Base-by-base conservation (phyloP, 2,797 vertebrate genomes). In the Threskiornis aethiopicus region DNA sequence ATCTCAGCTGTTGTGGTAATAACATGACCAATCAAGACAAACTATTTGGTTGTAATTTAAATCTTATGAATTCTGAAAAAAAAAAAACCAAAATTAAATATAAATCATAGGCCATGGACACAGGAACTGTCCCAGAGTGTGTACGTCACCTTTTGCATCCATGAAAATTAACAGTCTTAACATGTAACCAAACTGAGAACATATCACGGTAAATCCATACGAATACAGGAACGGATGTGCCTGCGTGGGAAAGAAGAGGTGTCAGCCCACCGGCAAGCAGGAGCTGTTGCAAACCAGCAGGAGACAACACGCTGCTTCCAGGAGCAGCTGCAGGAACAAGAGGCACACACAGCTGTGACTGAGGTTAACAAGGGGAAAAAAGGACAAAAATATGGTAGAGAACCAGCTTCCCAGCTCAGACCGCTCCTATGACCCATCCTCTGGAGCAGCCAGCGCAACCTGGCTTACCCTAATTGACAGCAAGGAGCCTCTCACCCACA, bases 351-450 rank as follows among this genome's bases (percentile, higher is more conserved):
- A 88, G 85, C 62, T 87, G 55, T 1, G 3, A 12, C 35, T 18
- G 59, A 67, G 20, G 57, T 29, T 55, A 62, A 67, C 25, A 46
- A 39, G 24, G 10, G 0, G 3, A 1, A 9, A 33, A n/a, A 59
- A 65, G 33, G 44, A 65, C 18, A 57, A 86, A 93, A 80, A 39
- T 37, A 29, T 3, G 37, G 39, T 29, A 44, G 47, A 75, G 39
- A 54, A 54, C 3, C 18, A 78, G 31, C 73, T 90, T 66, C 17
- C 61, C 24, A 65, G 10, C 21, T 79, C 65, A 62, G n/a, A 42
- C 57, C 0, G 0, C 33, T 78, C 37, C 41, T 12, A 29, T 78
- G 44, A 65, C 49, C 65, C 0, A 0, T 49, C 31, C 58, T 61
- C 4, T 2, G 44, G 54, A 54, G 52, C 57, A 88, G 46, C 29